Base-by-base conservation (phyloP, 1,140 invertebrate genomes). In the Platyscapa corneri region DNA sequence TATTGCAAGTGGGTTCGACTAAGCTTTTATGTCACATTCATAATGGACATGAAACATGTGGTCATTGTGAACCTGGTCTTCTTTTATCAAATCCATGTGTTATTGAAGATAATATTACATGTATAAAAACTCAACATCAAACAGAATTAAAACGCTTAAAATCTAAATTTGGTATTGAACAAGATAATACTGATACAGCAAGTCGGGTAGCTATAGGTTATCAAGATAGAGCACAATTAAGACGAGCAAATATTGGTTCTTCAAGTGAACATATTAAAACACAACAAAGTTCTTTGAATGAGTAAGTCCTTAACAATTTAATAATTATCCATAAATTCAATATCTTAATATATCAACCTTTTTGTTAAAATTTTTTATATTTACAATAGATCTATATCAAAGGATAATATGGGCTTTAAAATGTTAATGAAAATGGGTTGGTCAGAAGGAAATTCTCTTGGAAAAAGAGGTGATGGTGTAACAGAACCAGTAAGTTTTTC, bases 381-480 rank as follows among this genome's bases (percentile, higher is more conserved):
- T 34, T 49, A 23, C 16, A 88, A 84, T 91, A 98, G 97, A 88
- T 95, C 95, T 37, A 97, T 98, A 89, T 91, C 95, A 30, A 93
- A 95, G 34, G 95, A 96, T 53, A 98, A 98, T 89, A 97, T 97
- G 93, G 98, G 98, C 0, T 98, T 98, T 91, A 96, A 97, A 94
- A 92, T 99, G 91, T 90, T 99, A 60, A 93, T 96, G 79, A 98
- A 98, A 93, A 97, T 99, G 96, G 98, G 98, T 27, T 99, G 97
- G 98, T 95, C 95, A n/a, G 96, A 97, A 92, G 98, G 98, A 80
- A 94, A 97, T 87, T 94, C 96, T 0, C 93, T 99, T 74, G 98
- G 98, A 23, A 97, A 97, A 92, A 95, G 95, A 87, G 89, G 90
- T 27, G 94, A 95, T 88, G 97, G 97, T 23, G 94, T 96, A 30